Percentiles rank a stretch among this genome's conserved stretches.
Evolutionary conservation across 64 coral and sea anemone species (phyloP).

Genomic region (Montipora capricornis): DNA sequence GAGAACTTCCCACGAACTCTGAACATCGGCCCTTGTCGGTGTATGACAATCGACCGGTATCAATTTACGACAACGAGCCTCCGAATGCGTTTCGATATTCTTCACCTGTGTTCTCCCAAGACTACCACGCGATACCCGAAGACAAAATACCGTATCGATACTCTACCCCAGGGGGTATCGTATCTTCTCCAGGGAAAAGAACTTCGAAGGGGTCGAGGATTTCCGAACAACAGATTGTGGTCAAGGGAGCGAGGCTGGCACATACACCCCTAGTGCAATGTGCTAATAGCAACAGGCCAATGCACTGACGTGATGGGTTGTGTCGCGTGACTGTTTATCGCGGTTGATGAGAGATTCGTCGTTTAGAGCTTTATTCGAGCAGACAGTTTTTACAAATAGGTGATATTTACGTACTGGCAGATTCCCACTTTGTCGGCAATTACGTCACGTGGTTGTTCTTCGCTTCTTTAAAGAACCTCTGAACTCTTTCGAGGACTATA

Average conservation of each 20-base stretch:
- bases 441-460: too few relatives aligned
- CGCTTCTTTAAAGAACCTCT: too few relatives aligned
- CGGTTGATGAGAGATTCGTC: too few relatives aligned
- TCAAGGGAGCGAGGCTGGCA: conserved; percentile 64
- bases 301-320: background rate
- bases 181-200: conserved; percentile 38
- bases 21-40: conserved; percentile 79
- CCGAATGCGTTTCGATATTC: conserved; percentile 70
- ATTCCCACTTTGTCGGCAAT: too few relatives aligned
- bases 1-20: conserved; percentile 1
- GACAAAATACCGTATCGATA: conserved; percentile 36
- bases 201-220: background rate
- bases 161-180: conserved; percentile 36
- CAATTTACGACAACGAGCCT: conserved; percentile 87
- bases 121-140: conserved; percentile 52
- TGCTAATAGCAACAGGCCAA: conserved; percentile 14
- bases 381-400: too few relatives aligned
- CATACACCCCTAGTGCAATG: conserved; percentile 29
- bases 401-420: too few relatives aligned
- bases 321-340: background rate
- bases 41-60: conserved; percentile 88
- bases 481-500: too few relatives aligned
- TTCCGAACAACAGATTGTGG: conserved; percentile 40
- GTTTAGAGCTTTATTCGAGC: too few relatives aligned
- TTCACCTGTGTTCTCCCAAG: conserved; percentile 67